Evolutionary conservation across 1,140 invertebrate genomes (phyloP), one percentile per base, ranked within the genome.

Genomic region (Drosophila takahashii): DNA sequence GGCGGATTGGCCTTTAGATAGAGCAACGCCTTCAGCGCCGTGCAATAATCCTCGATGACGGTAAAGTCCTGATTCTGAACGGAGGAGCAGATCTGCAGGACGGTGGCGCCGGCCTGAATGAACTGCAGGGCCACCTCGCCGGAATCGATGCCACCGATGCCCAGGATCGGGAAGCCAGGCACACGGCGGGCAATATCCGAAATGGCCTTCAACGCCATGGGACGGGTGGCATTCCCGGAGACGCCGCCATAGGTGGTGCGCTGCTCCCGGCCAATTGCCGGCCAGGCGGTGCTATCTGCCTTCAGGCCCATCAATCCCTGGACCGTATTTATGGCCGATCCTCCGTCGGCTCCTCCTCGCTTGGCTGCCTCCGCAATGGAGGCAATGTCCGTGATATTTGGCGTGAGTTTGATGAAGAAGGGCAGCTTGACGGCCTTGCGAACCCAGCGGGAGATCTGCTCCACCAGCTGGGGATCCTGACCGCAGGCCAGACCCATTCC

Each of bases 21-120:
- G 1, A 99, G 92, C 26, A 99, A 92, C 0, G 98, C 94, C 93
- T 98, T 98, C 8, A 99, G 93, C 0, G 98, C 98, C 4, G 95
- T 97, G 41, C 96, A 95, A 86, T 99, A 99, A 92, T 99, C 98
- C 11, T 99, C 96, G 57, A 99, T 96, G 0, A 99, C 90, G 0
- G 98, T 98, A 79, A 98, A 99, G 92, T 99, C 98, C 94, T 99
- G 99, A 93, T 99, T 99, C 92, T 99, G 99, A 13, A 99, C 95
- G 6, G 98, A 97, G 91, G 98, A 99, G 92, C 98, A 97, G 52
- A 99, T 95, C 94, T 99, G 98, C 0, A 99, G 92, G 22, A 98
- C 96, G 4, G 96, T 95, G 7, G 98, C 98, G 8, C 98, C 98
- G 66, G 96, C 96, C 90, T 97, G 95, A 5, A 99, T 93, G 91